Percentiles rank a stretch among this genome's conserved stretches.
Conservation (phyloP, 2,113 vertebrate genomes). For the Morone chrysops region DNA sequence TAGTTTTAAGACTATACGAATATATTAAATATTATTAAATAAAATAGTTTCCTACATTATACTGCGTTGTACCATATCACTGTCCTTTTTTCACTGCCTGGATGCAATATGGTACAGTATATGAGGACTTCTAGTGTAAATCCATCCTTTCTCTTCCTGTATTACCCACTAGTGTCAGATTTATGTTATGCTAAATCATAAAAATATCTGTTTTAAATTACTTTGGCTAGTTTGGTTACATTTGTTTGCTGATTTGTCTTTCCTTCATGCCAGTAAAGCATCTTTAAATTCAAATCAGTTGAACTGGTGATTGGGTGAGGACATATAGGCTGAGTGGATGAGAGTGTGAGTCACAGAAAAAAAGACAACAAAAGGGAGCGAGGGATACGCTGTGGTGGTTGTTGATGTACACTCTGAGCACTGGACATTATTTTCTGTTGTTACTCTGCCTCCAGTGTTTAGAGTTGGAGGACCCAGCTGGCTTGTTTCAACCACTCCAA, state of each 20-base stretch:
- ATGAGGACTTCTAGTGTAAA: no score
- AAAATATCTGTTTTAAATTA: not conserved
- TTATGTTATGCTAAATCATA: no score
- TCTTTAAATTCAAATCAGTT: not conserved
- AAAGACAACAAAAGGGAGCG: not conserved
- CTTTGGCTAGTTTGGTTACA: not conserved
- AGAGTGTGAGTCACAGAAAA: not conserved
- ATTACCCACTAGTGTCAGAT: not conserved
- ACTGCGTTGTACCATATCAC: no score
- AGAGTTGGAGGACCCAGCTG: slow-evolving; percentile 6
- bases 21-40: no score
- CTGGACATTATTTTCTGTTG: not conserved
- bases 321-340: not conserved
- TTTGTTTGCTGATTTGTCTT: not conserved
- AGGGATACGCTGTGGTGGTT: not conserved
- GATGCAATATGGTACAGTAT: no score
- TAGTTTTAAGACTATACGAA: no score
- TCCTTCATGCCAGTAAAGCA: not conserved
- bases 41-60: no score
- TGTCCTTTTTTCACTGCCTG: no score
- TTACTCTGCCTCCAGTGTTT: not conserved
- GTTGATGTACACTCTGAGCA: not conserved
- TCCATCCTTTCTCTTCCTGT: not conserved
- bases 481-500: not conserved
- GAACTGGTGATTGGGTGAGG: not conserved